phyloP scores from a whole-genome alignment of 2,888 invertebrate species.

The Tetragonula carbonaria region DNA sequence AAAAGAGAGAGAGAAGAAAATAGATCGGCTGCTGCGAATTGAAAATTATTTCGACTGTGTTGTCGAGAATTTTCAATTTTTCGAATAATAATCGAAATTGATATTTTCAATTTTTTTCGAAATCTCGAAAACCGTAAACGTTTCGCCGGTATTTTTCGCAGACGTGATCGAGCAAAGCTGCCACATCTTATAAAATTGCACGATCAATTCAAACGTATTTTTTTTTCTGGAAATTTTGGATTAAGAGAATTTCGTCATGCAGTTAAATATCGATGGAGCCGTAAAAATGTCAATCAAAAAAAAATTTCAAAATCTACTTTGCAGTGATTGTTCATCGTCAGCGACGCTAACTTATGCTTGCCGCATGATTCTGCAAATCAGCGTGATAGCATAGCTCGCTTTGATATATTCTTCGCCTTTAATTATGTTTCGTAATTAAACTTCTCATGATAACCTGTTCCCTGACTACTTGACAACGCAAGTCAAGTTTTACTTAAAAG shows the following conservation, averaged over 20 bases:
- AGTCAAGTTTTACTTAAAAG: not conserved
- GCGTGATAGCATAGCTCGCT: not conserved
- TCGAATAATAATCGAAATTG: not conserved
- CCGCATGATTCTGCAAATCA: not conserved
- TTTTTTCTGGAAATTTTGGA: not conserved
- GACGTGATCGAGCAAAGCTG: not conserved
- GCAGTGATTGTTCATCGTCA: not conserved
- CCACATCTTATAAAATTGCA: not conserved
- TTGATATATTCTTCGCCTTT: not conserved
- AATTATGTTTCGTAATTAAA: slow-evolving; percentile 30
- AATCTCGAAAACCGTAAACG: not conserved
- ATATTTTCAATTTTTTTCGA: not conserved
- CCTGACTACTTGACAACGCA: not conserved
- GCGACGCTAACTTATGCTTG: not conserved
- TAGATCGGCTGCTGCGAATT: not conserved
- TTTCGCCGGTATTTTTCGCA: not conserved
- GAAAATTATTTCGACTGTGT: too few relatives aligned
- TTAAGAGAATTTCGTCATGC: not conserved
- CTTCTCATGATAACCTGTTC: not conserved
- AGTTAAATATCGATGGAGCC: too few relatives aligned
- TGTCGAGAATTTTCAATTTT: not conserved
- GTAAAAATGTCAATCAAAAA: not conserved
- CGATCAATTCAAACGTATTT: not conserved
- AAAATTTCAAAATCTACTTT: slow-evolving; percentile 2
- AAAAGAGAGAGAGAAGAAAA: too few relatives aligned